Base-by-base conservation (phyloP, 2,113 vertebrate genomes). In the Dendrocopos noguchii region DNA sequence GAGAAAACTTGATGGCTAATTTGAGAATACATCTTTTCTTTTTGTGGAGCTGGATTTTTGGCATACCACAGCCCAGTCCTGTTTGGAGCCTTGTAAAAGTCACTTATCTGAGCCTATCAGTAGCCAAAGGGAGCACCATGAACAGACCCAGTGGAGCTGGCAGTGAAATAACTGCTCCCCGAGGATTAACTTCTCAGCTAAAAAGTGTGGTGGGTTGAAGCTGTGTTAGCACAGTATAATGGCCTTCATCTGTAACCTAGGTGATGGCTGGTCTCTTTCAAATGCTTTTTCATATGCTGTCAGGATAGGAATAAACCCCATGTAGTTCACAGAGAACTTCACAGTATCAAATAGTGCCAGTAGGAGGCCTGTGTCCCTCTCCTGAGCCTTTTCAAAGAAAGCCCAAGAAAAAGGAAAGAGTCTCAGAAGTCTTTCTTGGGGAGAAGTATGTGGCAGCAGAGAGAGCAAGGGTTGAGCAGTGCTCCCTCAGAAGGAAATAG, bases 171-270 rank as follows among this genome's bases (percentile, higher is more conserved):
- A 91, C 0, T 0, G 60, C 72, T 92, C 96, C 81, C 72, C 0
- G 1, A 61, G 94, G 89, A 95, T 87, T 88, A 77, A 92, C 68
- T 85, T 71, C 87, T 59, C 47, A 3, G 56, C 21, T 39, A 52
- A 74, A 87, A 91, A 92, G 91, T 39, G 39, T 39, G 39, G 39
- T 39, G 39, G 39, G 39, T 10, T 36, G 36, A 36, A 36, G 4
- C 59, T 78, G 31, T 96, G 89, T 94, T 80, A 83, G 64, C 0
- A 1, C 52, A 80, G 52, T 72, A 91, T 74, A 95, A 91, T 91
- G 75, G 91, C 56, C 80, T 82, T 94, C 94, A 85, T 96, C 95
- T 93, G 82, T 91, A 94, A 94, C 91, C 96, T 87, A 94, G 89
- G 94, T 94, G 95, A 94, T 77, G 61, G 68, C 56, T 90, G 89